These are phyloP conservation scores for Mormyrus lacerda DNA, from an alignment of 2,113 vertebrate genomes.

Conservation along the genomic window DNA sequence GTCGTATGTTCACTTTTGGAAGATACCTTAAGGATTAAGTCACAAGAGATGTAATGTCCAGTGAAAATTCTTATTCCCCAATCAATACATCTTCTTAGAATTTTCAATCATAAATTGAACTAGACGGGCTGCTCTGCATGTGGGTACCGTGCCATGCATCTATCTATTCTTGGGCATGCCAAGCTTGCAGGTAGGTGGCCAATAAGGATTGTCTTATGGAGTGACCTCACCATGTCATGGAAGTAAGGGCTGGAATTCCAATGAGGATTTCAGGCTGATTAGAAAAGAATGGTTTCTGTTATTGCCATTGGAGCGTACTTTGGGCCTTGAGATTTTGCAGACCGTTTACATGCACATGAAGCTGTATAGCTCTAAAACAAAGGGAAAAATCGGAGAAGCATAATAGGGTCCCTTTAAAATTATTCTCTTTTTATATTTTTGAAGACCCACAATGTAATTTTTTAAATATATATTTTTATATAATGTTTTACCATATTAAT, in stretches of 20 bases:
- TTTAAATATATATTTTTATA: not conserved
- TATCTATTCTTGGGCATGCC: not conserved
- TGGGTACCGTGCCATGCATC: not conserved
- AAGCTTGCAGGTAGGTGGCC: not conserved
- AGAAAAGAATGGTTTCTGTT: not conserved
- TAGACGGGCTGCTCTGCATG: not conserved
- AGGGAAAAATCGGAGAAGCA: not conserved
- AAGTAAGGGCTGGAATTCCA: too few relatives aligned
- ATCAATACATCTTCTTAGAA: not conserved
- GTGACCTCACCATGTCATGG: too few relatives aligned
- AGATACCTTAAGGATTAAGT: not conserved
- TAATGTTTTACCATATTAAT: not conserved
- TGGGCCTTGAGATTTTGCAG: not conserved
- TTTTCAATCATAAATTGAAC: not conserved
- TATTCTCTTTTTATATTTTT: not conserved
- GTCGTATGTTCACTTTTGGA: not conserved
- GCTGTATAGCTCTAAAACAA: not conserved
- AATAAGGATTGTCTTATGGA: too few relatives aligned
- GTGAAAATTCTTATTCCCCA: not conserved
- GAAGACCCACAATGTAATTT: not conserved
- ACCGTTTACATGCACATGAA: too few relatives aligned
- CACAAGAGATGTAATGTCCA: not conserved
- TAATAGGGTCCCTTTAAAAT: not conserved
- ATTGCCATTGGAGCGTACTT: not conserved
- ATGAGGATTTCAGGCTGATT: too few relatives aligned